phyloP scores from a whole-genome alignment of 2,113 vertebrate genomes.

The Hypomesus transpacificus region DNA sequence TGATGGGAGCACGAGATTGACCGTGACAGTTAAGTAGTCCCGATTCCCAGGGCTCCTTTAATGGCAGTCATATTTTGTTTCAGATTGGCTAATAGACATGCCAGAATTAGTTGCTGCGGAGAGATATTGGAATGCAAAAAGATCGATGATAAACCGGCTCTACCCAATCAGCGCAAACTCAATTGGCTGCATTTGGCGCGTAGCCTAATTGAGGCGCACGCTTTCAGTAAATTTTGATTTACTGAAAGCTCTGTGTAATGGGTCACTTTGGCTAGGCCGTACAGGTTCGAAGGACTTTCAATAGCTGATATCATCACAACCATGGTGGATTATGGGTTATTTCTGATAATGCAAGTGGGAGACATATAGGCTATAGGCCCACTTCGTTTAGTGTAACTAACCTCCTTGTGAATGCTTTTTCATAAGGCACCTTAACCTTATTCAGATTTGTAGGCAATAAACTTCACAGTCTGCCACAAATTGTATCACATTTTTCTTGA shows the following conservation, averaged over 20 bases:
- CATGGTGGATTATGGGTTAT: conserved; percentile 23
- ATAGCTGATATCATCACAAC: not conserved
- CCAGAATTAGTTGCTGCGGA: conserved; percentile 87
- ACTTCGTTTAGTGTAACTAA: too few species aligned
- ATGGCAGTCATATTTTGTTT: conserved; percentile 83
- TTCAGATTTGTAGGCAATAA: too few species aligned
- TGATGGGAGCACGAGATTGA: conserved; percentile 75
- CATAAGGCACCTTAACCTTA: too few species aligned
- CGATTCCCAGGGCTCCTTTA: conserved; percentile 77
- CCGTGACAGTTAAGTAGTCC: conserved; percentile 92
- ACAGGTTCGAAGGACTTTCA: conserved; percentile 19
- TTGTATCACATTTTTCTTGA: too few species aligned
- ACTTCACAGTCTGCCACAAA: too few species aligned
- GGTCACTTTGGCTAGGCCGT: conserved; percentile 17
- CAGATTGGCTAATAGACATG: conserved; percentile 81
- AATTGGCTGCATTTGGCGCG: conserved; percentile 90
- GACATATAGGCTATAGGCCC: not conserved
- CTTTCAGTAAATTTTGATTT: conserved; percentile 52
- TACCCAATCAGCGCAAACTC: conserved; percentile 87
- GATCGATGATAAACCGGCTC: conserved; percentile 87
- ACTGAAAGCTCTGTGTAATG: conserved; percentile 42
- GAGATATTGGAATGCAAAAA: conserved; percentile 87
- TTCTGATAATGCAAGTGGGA: conserved; percentile 6
- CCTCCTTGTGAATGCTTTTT: too few species aligned
- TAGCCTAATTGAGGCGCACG: conserved; percentile 76